Percentiles rank a stretch among this genome's conserved stretches.
phyloP scores from a whole-genome alignment of 1,140 invertebrate species.

The Brachionus koreanus region DNA sequence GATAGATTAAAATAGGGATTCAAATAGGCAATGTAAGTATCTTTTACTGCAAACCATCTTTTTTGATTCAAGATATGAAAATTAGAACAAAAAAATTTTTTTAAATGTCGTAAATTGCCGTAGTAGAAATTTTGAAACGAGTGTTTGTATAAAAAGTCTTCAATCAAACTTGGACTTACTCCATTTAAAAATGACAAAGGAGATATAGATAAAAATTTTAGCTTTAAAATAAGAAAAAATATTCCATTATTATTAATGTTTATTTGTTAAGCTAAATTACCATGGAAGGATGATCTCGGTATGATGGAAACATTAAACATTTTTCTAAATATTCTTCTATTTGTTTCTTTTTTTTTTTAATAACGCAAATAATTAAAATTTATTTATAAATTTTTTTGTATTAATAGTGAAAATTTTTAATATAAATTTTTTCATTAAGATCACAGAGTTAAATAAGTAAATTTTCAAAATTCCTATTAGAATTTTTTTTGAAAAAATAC shows the following conservation, averaged over 20 bases:
- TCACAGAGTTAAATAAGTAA: too few relatives aligned
- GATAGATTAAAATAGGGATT: neutral
- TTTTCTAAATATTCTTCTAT: neutral
- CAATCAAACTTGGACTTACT: neutral
- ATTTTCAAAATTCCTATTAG: too few relatives aligned
- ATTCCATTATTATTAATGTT: neutral
- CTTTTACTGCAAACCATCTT: conserved; percentile 20
- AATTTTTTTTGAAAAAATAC: too few relatives aligned
- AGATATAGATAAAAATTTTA: neutral
- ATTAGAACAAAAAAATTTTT: neutral
- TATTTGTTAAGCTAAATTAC: neutral
- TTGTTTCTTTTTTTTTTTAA: neutral
- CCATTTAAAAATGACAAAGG: neutral
- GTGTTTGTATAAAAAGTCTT: neutral
- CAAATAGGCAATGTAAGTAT: conserved; percentile 18
- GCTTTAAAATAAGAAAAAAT: neutral
- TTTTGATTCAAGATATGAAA: neutral
- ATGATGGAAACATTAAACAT: neutral
- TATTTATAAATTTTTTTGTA: too few relatives aligned
- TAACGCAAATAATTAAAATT: too few relatives aligned
- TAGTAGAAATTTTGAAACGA: neutral
- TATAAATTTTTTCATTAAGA: too few relatives aligned
- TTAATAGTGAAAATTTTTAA: too few relatives aligned
- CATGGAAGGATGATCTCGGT: neutral
- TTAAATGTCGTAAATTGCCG: neutral